Base-by-base conservation (phyloP, 1,140 invertebrate genomes). In the Thereuonema tuberculata region DNA sequence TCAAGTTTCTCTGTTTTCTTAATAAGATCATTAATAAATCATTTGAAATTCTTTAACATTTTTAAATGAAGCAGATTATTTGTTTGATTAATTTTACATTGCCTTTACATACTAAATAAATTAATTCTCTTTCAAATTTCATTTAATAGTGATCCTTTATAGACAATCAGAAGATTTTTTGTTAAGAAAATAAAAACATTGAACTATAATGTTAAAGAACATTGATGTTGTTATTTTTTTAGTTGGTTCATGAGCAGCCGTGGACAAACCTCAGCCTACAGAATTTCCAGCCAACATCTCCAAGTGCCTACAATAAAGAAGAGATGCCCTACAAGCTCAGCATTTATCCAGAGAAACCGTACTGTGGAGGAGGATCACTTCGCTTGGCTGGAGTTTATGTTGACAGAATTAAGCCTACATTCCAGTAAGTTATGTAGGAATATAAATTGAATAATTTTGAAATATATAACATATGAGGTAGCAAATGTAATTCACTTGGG, bases 191-290 rank as follows among this genome's bases (percentile, higher is more conserved):
- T 24, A 37, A 3, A 27, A 15, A 15, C 60, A 52, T 46, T 15
- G 49, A 65, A 61, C 46, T 63, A 9, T 21, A 24, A 29, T 28
- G 49, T n/a, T 12, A 48, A 9, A 53, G 2, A 62, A n/a, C n/a
- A 28, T 14, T 48, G 20, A 61, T 25, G 1, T 27, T 25, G 28
- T 24, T 52, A 31, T 59, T 65, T 50, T 57, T 62, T 14, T 58
- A 71, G 68, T 59, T 67, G 5, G 27, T 67, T 3, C 59, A 58
- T 21, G 56, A 65, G 24, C 52, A 62, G n/a, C 63, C 69, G 1
- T 79, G 79, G 76, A 75, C 73, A 64, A 79, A 81, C 65, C 58
- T 81, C 31, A 69, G 68, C 17, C 65, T 72, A 1, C 79, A 81
- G 54, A 69, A 76, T 20, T 64, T 72, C 29, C 80, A 81, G 64